Conservation (phyloP, 2,888 invertebrate species). For the Papilio gigon region DNA sequence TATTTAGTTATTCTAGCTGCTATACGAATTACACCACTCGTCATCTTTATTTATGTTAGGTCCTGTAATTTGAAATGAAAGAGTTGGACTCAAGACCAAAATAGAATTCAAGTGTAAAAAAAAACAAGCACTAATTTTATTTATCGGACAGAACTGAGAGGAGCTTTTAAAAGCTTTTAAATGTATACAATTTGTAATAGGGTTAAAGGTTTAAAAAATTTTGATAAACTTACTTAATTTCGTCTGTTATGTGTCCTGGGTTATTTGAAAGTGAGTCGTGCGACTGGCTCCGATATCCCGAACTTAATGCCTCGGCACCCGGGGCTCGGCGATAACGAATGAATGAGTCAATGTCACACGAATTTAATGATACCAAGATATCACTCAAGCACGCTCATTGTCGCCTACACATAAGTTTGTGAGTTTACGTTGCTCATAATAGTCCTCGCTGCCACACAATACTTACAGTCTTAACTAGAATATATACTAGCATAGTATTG, state of each 20-base stretch:
- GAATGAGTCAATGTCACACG: constrained; percentile 38
- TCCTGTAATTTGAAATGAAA: constrained; percentile 20
- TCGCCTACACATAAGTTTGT: neutral
- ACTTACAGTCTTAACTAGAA: neutral
- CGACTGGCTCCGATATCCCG: constrained; percentile 7
- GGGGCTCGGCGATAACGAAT: constrained; percentile 27
- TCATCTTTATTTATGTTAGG: constrained; percentile 52
- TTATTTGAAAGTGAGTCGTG: neutral
- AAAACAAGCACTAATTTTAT: too few relatives aligned
- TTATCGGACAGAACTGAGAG: neutral
- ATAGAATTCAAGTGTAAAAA: too few relatives aligned
- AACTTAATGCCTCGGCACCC: constrained; percentile 18
- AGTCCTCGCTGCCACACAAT: neutral
- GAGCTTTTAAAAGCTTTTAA: neutral
- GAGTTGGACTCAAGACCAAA: too few relatives aligned
- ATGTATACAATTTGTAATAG: too few relatives aligned
- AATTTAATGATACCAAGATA: constrained; percentile 30
- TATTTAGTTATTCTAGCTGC: constrained; percentile 50
- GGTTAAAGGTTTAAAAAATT: neutral
- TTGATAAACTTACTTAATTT: neutral
- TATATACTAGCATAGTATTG: too few relatives aligned
- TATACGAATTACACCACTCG: constrained; percentile 54
- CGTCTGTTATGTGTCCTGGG: neutral
- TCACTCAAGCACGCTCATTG: constrained; percentile 21
- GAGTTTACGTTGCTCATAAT: neutral